Evolutionary conservation across 2,888 invertebrate species (phyloP).

Genomic region (Kryphioiulus occultus): DNA sequence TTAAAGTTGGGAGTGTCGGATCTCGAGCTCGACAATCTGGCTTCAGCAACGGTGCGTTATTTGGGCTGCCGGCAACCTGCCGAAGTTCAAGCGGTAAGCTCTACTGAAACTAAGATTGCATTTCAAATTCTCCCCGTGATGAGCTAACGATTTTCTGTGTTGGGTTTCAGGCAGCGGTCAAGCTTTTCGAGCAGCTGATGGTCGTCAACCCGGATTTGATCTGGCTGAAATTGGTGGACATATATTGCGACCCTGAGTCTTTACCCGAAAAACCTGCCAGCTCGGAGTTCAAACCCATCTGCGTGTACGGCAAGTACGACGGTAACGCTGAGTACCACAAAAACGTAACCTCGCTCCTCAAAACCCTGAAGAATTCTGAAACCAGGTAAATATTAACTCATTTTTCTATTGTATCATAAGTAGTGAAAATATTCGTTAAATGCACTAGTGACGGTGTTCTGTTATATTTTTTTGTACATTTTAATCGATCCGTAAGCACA

Average conservation of each 20-base stretch:
- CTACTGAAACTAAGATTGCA: not conserved
- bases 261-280: not conserved
- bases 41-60: not conserved
- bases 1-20: conserved; percentile 15
- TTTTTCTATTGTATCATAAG: no score
- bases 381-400: not conserved
- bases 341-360: not conserved
- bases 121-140: not conserved
- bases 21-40: conserved; percentile 24
- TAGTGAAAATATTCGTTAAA: no score
- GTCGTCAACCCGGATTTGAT: conserved; percentile 31
- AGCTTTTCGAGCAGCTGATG: conserved; percentile 22
- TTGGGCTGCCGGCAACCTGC: not conserved
- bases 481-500: no score
- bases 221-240: conserved; percentile 42
- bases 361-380: not conserved
- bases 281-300: not conserved
- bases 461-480: no score
- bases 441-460: no score
- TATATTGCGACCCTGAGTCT: not conserved
- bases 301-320: not conserved
- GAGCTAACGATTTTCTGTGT: not conserved
- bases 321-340: not conserved
- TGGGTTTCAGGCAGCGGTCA: conserved; percentile 29
- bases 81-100: conserved; percentile 22